These are phyloP conservation scores for Portunus trituberculatus DNA, from an alignment of 1,140 invertebrate species.

Conservation along the genomic window DNA sequence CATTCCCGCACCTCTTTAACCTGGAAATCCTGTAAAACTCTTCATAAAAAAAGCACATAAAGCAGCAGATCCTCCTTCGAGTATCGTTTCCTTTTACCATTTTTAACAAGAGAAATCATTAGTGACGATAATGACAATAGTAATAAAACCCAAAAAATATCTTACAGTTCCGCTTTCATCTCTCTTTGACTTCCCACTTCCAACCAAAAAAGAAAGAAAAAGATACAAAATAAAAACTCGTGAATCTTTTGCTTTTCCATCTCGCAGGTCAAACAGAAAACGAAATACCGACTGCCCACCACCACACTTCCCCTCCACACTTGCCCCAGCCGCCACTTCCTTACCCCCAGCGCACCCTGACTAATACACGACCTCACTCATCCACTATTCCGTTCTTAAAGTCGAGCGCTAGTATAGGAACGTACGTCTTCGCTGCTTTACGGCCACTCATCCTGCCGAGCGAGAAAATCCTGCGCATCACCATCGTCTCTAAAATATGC, in stretches of 20 bases:
- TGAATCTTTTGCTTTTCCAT: neutral
- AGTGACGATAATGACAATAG: no score
- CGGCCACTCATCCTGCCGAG: neutral
- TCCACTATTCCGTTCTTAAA: conserved; percentile 1
- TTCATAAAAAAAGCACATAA: no score
- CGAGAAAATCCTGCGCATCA: neutral
- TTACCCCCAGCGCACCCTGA: neutral
- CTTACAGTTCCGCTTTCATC: no score
- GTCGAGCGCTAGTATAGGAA: neutral
- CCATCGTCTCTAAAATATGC: neutral
- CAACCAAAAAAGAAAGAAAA: no score
- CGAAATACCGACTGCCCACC: neutral
- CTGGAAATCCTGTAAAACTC: no score
- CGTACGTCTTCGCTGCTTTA: neutral
- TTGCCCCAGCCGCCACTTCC: neutral
- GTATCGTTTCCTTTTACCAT: no score
- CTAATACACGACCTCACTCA: conserved; percentile 21
- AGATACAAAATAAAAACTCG: no score
- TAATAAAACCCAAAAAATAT: no score
- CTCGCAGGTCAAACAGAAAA: neutral
- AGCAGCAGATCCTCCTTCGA: no score
- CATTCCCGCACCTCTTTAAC: no score
- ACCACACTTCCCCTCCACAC: neutral
- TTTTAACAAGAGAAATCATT: no score
- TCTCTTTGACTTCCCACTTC: no score